phyloP scores from a whole-genome alignment of 64 coral and sea anemone species.

The Pocillopora verrucosa region DNA sequence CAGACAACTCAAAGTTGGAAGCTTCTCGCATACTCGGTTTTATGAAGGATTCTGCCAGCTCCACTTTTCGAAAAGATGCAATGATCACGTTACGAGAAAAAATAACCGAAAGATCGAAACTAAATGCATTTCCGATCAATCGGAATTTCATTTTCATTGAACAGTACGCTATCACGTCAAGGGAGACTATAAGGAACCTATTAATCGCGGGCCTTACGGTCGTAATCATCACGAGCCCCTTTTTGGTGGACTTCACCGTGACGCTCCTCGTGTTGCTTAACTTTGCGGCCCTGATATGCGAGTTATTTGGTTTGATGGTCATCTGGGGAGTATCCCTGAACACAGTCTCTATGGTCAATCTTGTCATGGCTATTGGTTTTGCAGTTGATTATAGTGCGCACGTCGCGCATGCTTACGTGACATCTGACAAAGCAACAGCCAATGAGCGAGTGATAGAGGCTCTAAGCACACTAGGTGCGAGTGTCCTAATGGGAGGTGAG shows the following conservation, averaged over 20 bases:
- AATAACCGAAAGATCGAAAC: slow-evolving; percentile 24
- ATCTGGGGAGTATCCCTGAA: slow-evolving; percentile 70
- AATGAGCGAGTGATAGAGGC: slow-evolving; percentile 42
- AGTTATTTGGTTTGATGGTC: slow-evolving; percentile 62
- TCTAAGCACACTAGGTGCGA: slow-evolving; percentile 55
- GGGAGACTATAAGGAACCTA: slow-evolving; percentile 62
- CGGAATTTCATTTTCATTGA: slow-evolving; percentile 49
- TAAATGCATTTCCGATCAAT: slow-evolving; percentile 51
- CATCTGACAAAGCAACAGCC: slow-evolving; percentile 11
- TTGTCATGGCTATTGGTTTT: slow-evolving; percentile 58
- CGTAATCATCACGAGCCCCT: slow-evolving; percentile 52
- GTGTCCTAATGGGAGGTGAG: slow-evolving; percentile 71
- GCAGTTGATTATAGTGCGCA: slow-evolving; percentile 69
- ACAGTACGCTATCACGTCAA: slow-evolving; percentile 46
- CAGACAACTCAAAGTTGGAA: slow-evolving; percentile 8
- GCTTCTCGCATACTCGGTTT: slow-evolving; percentile 66
- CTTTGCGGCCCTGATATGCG: slow-evolving; percentile 42
- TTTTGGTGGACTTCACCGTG: slow-evolving; percentile 45
- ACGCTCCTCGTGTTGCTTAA: slow-evolving; percentile 43
- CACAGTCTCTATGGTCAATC: slow-evolving; percentile 55
- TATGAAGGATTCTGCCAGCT: slow-evolving; percentile 48
- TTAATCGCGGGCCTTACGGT: slow-evolving; percentile 56
- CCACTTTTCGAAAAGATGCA: slow-evolving; percentile 48
- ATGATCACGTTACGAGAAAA: slow-evolving; percentile 63
- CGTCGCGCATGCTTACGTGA: slow-evolving; percentile 60